Base-by-base conservation (phyloP, 2,113 vertebrate genomes). In the Bufo gargarizans region DNA sequence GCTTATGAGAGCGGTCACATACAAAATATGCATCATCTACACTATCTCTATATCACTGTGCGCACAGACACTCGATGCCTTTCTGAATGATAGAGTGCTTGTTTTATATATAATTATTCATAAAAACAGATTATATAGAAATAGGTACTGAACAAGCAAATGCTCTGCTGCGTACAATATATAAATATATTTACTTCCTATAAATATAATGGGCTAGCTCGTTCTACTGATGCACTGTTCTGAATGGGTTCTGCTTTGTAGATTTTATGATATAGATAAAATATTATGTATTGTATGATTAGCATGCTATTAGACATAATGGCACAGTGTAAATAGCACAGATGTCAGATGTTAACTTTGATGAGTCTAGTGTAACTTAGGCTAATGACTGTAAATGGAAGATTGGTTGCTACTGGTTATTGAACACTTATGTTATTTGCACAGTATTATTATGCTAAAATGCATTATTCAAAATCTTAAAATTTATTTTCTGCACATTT, bases 271-370 rank as follows among this genome's bases (percentile, higher is more conserved):
- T 77, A 77, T 53, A 77, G 76, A 77, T 77, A 77, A 77, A 77
- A 77, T 77, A 58, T 80, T 80, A 80, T 22, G 77, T 80, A 58
- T 58, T 58, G 77, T 58, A 56, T 80, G 77, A 80, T 56, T 79
- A 79, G 53, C n/a, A 80, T 33, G 53, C n/a, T 58, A 80, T 43
- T 80, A 80, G n/a, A 4, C n/a, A 58, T 80, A 80, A 80, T 80
- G 43, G n/a, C 71, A 74, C 2, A 58, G 53, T 80, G 53, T 33
- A 55, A 78, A 78, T 78, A 78, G 77, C 49, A 78, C 49, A 56
- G 53, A 78, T 78, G 50, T 53, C 77, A 78, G 50, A 78, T 77
- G 49, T 77, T 77, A 55, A 9, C 77, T 22, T 78, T 55, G 77
- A 56, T 55, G 50, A 56, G 49, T 56, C 77, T 78, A 22, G 50